A percentile compares a stretch with the other conserved stretches of the same genome.
phyloP scores from a whole-genome alignment of 2,113 vertebrate species.

The Calidris pygmaea region DNA sequence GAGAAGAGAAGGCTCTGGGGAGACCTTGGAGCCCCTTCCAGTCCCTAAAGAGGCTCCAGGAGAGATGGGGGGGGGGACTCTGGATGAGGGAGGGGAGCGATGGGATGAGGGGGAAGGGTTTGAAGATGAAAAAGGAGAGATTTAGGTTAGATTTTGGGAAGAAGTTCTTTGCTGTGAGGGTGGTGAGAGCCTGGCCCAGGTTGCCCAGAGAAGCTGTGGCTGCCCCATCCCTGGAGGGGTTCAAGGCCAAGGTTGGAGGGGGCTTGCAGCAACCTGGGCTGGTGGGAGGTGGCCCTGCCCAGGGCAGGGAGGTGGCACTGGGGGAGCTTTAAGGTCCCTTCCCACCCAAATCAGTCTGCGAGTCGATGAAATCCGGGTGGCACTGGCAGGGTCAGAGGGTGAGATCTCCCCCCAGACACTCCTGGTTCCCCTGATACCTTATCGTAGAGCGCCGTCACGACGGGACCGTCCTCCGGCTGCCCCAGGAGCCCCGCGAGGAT shows the following conservation, averaged over 20 bases:
- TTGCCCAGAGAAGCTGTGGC: background rate
- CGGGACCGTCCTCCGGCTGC: conserved; percentile 73
- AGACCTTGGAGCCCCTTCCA: too few species aligned
- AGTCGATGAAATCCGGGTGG: background rate
- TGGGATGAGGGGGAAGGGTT: too few species aligned
- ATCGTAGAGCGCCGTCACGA: conserved; percentile 83
- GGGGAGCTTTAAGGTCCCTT: background rate
- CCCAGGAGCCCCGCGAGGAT: conserved; percentile 81
- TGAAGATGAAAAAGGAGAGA: too few species aligned
- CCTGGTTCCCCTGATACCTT: conserved; percentile 74
- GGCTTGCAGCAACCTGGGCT: background rate
- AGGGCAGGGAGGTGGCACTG: too few species aligned
- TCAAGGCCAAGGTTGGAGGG: background rate
- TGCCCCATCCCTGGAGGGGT: background rate
- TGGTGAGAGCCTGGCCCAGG: too few species aligned
- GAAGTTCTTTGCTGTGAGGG: too few species aligned
- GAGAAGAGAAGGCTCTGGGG: too few species aligned
- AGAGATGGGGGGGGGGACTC: too few species aligned
- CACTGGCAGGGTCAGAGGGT: accelerated
- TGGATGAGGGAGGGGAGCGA: too few species aligned
- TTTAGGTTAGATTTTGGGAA: too few species aligned
- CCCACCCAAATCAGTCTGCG: background rate
- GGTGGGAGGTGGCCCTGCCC: background rate
- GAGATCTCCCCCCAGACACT: background rate
- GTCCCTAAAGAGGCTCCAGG: too few species aligned